Percentiles rank a stretch among this genome's conserved stretches.
phyloP scores from a whole-genome alignment of 2,113 vertebrate species.

The Heloderma charlesbogerti region DNA sequence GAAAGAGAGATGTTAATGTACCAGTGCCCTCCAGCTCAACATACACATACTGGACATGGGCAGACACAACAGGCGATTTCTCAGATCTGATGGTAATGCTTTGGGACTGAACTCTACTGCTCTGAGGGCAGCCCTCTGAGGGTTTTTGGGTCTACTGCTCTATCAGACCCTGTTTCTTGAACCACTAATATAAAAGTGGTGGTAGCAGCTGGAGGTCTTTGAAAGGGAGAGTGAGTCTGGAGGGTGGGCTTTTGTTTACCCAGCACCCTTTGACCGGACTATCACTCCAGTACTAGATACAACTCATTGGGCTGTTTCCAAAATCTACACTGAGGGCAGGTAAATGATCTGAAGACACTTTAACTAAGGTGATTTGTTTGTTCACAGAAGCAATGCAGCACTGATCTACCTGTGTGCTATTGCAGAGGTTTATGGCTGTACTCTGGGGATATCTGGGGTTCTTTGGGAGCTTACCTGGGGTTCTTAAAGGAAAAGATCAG shows the following conservation, averaged over 20 bases:
- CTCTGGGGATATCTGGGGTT: background rate
- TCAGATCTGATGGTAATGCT: background rate
- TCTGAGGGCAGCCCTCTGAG: background rate
- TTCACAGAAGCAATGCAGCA: background rate
- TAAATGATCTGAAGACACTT: background rate
- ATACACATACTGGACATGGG: background rate
- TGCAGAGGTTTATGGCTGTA: background rate
- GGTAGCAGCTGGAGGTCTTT: background rate
- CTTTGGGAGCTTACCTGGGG: background rate
- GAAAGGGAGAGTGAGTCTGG: background rate
- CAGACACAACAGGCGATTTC: background rate
- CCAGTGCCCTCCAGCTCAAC: too few species aligned
- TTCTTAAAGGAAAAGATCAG: background rate
- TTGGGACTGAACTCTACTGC: background rate
- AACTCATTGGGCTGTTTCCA: background rate
- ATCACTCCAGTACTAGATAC: background rate
- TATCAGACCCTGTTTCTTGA: background rate
- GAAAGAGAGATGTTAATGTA: background rate
- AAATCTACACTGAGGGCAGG: background rate
- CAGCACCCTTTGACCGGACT: background rate
- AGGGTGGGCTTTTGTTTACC: background rate
- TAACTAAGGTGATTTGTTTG: background rate
- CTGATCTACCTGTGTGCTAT: background rate
- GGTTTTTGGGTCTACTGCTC: background rate
- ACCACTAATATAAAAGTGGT: background rate